Conservation (phyloP, 2,888 invertebrate species). For the Lucinisca nassula region DNA sequence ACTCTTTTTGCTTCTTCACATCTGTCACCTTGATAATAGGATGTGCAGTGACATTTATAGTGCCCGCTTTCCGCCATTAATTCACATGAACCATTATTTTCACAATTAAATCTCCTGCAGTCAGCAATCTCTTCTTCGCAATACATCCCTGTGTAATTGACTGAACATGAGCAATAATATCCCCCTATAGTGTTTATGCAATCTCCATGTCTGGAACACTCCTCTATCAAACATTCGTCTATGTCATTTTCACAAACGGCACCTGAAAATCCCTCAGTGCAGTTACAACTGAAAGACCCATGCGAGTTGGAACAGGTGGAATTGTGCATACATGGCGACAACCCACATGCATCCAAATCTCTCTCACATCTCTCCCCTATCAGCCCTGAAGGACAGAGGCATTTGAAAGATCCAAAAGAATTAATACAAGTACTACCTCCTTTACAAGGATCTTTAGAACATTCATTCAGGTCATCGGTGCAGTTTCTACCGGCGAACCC, state of each 20-base stretch:
- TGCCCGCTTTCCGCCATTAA: not conserved
- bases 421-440: constrained; percentile 31
- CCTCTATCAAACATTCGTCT: constrained; percentile 37
- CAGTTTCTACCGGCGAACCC: constrained; percentile 33
- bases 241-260: constrained; percentile 36
- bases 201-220: not conserved
- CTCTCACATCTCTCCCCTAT: constrained; percentile 20
- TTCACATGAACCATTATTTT: constrained; percentile 16
- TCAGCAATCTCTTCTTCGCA: constrained; percentile 11
- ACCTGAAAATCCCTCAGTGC: constrained; percentile 29
- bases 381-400: constrained; percentile 25
- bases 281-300: constrained; percentile 35
- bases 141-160: not conserved
- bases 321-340: constrained; percentile 3
- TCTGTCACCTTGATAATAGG: not conserved
- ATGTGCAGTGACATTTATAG: not conserved
- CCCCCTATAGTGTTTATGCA: constrained; percentile 41
- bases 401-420: constrained; percentile 28
- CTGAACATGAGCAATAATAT: constrained; percentile 27
- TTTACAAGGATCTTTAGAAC: constrained; percentile 14
- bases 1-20: not conserved
- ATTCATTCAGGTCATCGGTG: constrained; percentile 44
- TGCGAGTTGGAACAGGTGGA: not conserved
- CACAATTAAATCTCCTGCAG: not conserved
- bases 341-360: constrained; percentile 43